Base-by-base conservation (phyloP, 92 coral and sea anemone genomes). In the Parazoanthus swiftii region DNA sequence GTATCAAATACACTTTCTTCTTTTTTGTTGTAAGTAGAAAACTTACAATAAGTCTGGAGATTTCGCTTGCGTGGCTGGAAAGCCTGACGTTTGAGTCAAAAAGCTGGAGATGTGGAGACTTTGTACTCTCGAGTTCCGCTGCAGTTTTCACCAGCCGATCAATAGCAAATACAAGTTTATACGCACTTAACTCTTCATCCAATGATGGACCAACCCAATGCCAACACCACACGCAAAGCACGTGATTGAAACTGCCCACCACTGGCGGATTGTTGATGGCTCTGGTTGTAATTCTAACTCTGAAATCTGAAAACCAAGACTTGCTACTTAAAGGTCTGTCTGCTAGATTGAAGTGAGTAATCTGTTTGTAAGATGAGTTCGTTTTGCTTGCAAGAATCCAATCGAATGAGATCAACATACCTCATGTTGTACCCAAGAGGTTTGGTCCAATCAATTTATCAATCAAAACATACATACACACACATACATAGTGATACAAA, bases 161-260 rank as follows among this genome's bases (percentile, higher is more conserved):
- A 63, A 21, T 8, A 18, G 23, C 26, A 63, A 23, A 5, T 21
- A 20, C 26, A 0, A 20, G 70, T 44, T 0, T 26, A 23, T 0
- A 7, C 70, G 25, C 8, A 73, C 4, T 83, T 44, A 42, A n/a
- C 33, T 18, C 42, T 70, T 83, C 63, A 83, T 6, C 86, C 86
- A 83, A 37, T 44, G 77, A 20, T 35, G 51, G 1, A 70, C 36
- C 42, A 83, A 43, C 5, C 86, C 77, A 44, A 83, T 83, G 11
- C 78, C 87, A 33, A 84, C 79, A 21, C 87, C 87, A 20, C 36
- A 46, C 29, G 65, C 87, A 44, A 84, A 84, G 50, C 87, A 84
- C 67, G 87, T 73, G 26, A 71, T 26, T 21, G 79, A 84, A 46
- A 84, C 36, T 16, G 66, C 29, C 87, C 87, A 84, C 87, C 87